Percentiles rank a stretch among this genome's conserved stretches.
Evolutionary conservation across 2,113 vertebrate species (phyloP).

Genomic region (Myrmophylax atrothorax): DNA sequence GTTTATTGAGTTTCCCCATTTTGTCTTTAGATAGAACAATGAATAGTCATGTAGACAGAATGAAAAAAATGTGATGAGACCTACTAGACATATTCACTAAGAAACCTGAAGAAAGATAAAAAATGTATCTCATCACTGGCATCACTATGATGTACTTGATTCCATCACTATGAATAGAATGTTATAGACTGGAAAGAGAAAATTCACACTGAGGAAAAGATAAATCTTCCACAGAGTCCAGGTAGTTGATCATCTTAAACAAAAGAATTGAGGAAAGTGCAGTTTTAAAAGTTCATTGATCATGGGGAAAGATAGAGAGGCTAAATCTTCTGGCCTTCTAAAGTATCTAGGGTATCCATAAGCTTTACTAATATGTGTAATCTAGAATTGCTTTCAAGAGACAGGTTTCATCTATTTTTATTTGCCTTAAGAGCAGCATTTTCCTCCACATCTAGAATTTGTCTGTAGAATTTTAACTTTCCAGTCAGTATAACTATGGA

Average conservation of each 20-base stretch:
- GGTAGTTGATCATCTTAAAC: constrained; percentile 5
- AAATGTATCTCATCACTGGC: not conserved
- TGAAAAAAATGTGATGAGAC: not conserved
- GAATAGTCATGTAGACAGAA: not conserved
- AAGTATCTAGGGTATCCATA: not conserved
- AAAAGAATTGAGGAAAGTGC: not conserved
- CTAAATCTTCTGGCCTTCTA: not conserved
- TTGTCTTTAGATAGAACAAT: not conserved
- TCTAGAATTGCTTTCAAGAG: not conserved
- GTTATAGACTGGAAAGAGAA: not conserved
- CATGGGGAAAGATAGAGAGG: not conserved
- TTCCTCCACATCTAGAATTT: not conserved
- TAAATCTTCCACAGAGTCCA: not conserved
- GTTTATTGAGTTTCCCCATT: not conserved
- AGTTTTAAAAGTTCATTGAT: not conserved
- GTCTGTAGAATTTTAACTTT: not conserved
- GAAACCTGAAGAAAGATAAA: not conserved
- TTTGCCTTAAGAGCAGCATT: not conserved
- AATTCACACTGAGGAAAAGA: not conserved
- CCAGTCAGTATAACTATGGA: not conserved
- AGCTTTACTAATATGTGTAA: not conserved
- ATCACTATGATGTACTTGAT: not conserved
- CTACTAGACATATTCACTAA: not conserved
- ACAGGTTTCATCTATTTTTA: not conserved
- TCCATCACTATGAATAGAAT: not conserved